Evolutionary conservation across 2,888 invertebrate species (phyloP).

Genomic region (Drosophila leonis): DNA sequence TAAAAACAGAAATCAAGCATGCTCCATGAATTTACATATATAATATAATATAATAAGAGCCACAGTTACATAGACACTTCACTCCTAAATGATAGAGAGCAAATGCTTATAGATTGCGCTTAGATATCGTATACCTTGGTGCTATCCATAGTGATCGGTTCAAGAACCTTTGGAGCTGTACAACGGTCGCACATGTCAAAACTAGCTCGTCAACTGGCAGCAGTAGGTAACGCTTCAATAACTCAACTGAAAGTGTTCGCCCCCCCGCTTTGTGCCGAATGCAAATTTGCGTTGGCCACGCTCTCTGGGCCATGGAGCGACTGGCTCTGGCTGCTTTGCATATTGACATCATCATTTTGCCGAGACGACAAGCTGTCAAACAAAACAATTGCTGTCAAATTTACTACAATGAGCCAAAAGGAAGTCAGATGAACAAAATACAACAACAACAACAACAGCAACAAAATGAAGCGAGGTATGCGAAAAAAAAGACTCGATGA

Average conservation of each 20-base stretch:
- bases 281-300: slow-evolving; percentile 42
- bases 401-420: slow-evolving; percentile 67
- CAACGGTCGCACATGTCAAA: slow-evolving; percentile 41
- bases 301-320: slow-evolving; percentile 33
- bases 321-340: slow-evolving; percentile 65
- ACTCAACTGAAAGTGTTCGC: slow-evolving; percentile 52
- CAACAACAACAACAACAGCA: slow-evolving; percentile 9
- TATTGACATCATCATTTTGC: slow-evolving; percentile 79
- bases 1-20: neutral
- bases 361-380: slow-evolving; percentile 78
- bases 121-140: neutral
- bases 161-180: neutral
- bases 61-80: neutral
- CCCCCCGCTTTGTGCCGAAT: slow-evolving; percentile 40
- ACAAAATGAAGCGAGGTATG: slow-evolving; percentile 4
- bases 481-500: slow-evolving; percentile 39
- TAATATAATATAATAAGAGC: neutral
- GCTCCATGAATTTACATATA: neutral
- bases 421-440: slow-evolving; percentile 30
- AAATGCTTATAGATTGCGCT: neutral
- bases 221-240: slow-evolving; percentile 55
- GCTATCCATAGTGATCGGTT: slow-evolving; percentile 16
- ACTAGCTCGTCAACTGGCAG: slow-evolving; percentile 50
- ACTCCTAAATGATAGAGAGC: neutral
- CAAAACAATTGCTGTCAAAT: slow-evolving; percentile 81